Conservation (phyloP, 1,140 invertebrate species). For the Bombyx mandarina region DNA sequence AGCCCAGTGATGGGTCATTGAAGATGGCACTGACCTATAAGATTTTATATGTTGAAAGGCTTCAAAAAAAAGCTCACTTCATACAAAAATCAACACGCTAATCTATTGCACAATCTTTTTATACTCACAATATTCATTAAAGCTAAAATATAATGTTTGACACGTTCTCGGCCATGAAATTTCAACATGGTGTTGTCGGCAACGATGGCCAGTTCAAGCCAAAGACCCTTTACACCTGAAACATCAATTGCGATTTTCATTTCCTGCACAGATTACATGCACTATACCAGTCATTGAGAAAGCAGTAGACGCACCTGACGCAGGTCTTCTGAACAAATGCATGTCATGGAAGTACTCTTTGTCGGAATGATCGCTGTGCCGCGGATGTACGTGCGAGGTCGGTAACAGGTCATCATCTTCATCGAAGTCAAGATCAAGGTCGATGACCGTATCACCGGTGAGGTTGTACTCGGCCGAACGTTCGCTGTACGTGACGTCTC, state of each 20-base stretch:
- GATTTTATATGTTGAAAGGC: conserved; percentile 42
- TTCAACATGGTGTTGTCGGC: conserved; percentile 79
- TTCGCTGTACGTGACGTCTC: conserved; percentile 46
- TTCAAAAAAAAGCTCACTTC: conserved; percentile 23
- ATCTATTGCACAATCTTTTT: conserved; percentile 7
- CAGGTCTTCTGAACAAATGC: conserved; percentile 38
- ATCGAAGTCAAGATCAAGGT: conserved; percentile 57
- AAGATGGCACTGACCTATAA: conserved; percentile 81
- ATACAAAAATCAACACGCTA: conserved; percentile 19
- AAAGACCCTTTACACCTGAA: conserved; percentile 64
- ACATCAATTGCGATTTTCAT: conserved; percentile 32
- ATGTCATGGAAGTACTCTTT: conserved; percentile 38
- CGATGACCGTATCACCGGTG: conserved; percentile 49
- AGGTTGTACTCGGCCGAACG: conserved; percentile 45
- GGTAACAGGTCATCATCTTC: conserved; percentile 30
- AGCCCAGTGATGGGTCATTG: conserved; percentile 77
- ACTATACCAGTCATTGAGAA: conserved; percentile 6
- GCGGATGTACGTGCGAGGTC: conserved; percentile 31
- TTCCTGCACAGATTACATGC: conserved; percentile 1
- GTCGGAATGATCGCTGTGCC: conserved; percentile 31
- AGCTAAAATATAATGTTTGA: conserved; percentile 80
- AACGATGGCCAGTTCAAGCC: conserved; percentile 80
- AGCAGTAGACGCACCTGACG: conserved; percentile 44
- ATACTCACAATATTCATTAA: conserved; percentile 83
- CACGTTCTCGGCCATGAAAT: conserved; percentile 77